A percentile compares a stretch with the other conserved stretches of the same genome.
Conservation (phyloP, 2,797 vertebrate species). For the Pseudopleuronectes americanus region DNA sequence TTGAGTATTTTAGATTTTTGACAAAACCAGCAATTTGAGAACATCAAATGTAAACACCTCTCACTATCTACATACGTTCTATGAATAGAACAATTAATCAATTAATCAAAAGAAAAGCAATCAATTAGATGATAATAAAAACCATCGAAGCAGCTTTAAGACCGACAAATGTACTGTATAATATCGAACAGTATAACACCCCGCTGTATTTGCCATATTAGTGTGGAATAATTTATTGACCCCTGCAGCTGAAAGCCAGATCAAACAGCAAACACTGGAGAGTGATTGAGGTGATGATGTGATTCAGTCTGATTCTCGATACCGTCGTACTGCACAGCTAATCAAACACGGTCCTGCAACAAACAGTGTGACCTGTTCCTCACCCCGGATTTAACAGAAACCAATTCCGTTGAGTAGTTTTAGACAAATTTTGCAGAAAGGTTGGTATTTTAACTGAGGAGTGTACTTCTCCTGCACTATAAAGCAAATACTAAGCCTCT, state of each 20-base stretch:
- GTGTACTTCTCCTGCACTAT: slow-evolving; percentile 1
- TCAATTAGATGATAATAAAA: background rate
- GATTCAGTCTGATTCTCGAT: slow-evolving; percentile 1
- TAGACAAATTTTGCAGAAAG: slow-evolving; percentile 13
- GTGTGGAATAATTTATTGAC: background rate
- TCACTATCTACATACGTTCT: background rate
- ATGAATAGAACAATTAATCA: background rate
- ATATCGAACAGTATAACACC: background rate
- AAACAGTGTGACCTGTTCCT: slow-evolving; percentile 19
- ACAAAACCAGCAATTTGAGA: too few species aligned
- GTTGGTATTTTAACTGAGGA: background rate
- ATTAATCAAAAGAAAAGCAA: background rate
- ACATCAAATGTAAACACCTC: too few species aligned
- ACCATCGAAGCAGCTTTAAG: background rate
- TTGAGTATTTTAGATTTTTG: too few species aligned
- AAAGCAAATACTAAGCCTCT: background rate
- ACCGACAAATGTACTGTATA: background rate
- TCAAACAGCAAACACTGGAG: slow-evolving; percentile 9
- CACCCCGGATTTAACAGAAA: slow-evolving; percentile 30
- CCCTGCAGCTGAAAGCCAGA: slow-evolving; percentile 7
- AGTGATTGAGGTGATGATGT: slow-evolving; percentile 11
- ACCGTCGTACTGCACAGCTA: slow-evolving; percentile 28
- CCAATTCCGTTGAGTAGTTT: slow-evolving; percentile 29
- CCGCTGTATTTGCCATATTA: background rate
- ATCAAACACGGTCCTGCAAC: slow-evolving; percentile 21